Percentiles rank a stretch among this genome's conserved stretches.
These are phyloP conservation scores for Sciurus carolinensis DNA, from an alignment of 2,797 vertebrate genomes.

Conservation along the genomic window DNA sequence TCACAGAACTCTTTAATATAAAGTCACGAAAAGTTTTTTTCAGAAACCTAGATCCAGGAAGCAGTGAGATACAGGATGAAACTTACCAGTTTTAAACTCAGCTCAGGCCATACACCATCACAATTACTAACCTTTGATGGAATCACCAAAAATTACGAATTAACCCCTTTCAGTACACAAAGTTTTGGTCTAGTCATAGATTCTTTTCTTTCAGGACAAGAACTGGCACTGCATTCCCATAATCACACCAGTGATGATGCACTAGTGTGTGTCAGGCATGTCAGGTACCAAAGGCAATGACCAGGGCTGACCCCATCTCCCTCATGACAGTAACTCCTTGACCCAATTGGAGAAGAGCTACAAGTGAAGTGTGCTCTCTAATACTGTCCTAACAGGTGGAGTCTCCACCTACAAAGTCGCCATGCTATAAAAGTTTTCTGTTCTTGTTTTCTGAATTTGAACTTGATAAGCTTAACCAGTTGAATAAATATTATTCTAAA, in stretches of 20 bases:
- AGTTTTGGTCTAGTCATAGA: not conserved
- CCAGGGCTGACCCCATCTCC: not conserved
- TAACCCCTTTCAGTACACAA: not conserved
- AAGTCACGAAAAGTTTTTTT: not conserved
- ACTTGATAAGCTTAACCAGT: not conserved
- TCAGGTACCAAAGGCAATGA: not conserved
- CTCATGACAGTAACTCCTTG: not conserved
- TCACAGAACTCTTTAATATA: not conserved
- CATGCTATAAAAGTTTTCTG: not conserved
- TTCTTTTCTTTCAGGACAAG: not conserved
- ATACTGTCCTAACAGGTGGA: not conserved
- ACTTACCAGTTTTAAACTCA: conserved; percentile 17
- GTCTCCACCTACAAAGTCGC: not conserved
- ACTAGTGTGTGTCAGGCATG: not conserved
- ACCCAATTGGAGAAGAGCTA: not conserved
- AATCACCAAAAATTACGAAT: conserved; percentile 19
- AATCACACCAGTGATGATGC: not conserved
- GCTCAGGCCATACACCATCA: not conserved
- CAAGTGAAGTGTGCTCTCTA: not conserved
- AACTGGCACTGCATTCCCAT: not conserved
- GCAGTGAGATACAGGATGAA: conserved; percentile 22
- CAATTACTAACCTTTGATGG: not conserved
- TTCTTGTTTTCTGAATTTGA: conserved; percentile 40
- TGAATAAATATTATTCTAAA: not conserved
- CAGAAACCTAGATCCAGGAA: not conserved